These are phyloP conservation scores for Syrista parreyssii DNA, from an alignment of 2,888 invertebrate species.

Conservation along the genomic window DNA sequence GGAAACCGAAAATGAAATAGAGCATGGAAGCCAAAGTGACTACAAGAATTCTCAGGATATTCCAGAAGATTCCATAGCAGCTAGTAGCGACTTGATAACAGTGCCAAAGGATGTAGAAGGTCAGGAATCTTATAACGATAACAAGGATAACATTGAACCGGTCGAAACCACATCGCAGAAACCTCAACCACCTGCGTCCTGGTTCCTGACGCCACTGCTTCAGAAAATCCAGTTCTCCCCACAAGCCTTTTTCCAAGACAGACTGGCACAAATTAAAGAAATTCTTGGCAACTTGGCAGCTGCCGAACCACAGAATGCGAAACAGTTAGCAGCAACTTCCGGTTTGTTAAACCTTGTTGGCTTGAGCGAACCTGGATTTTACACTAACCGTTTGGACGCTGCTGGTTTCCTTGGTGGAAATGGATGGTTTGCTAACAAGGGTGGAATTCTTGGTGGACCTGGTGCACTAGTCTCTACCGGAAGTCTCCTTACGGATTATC, in stretches of 20 bases:
- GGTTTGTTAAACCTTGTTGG: constrained; percentile 42
- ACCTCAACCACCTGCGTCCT: constrained; percentile 17
- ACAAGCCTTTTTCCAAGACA: constrained; percentile 44
- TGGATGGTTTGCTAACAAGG: constrained; percentile 58
- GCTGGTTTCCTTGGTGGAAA: constrained; percentile 56
- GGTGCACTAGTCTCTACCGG: constrained; percentile 56
- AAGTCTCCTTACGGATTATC: constrained; percentile 55
- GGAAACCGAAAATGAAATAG: constrained; percentile 35
- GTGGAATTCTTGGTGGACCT: constrained; percentile 55
- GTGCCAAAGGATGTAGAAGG: background rate
- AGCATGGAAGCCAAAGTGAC: constrained; percentile 20
- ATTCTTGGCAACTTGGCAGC: constrained; percentile 33
- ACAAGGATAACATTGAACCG: constrained; percentile 8
- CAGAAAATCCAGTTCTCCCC: constrained; percentile 49
- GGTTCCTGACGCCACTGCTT: constrained; percentile 41
- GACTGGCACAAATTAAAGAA: constrained; percentile 37
- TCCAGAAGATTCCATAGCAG: background rate
- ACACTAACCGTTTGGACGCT: constrained; percentile 46
- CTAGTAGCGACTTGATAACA: background rate
- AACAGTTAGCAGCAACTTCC: constrained; percentile 25
- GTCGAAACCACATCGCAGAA: background rate
- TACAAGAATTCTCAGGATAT: background rate
- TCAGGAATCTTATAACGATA: constrained; percentile 1
- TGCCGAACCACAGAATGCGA: background rate
- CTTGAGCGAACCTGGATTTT: constrained; percentile 45